These are phyloP conservation scores for Diadegma fenestrale DNA, from an alignment of 2,888 invertebrate species.

Conservation along the genomic window DNA sequence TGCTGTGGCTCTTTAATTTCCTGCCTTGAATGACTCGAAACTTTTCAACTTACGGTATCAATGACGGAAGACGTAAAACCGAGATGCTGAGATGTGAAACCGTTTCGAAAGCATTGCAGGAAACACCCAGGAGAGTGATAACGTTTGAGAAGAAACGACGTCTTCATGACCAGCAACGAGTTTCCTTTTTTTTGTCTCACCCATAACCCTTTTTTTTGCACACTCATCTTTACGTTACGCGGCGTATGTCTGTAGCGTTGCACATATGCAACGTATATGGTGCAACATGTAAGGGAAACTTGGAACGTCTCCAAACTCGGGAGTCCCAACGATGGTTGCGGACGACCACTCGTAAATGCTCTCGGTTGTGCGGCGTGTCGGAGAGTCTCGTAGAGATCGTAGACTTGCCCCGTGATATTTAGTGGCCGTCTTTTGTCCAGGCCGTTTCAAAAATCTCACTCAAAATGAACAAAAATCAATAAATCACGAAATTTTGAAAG, in stretches of 20 bases:
- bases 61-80: constrained; percentile 56
- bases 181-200: not conserved
- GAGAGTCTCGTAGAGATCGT: constrained; percentile 3
- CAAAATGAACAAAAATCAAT: not conserved
- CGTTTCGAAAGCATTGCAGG: constrained; percentile 14
- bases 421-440: constrained; percentile 68
- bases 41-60: constrained; percentile 59
- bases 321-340: constrained; percentile 63
- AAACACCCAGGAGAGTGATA: constrained; percentile 48
- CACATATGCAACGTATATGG: constrained; percentile 40
- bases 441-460: not conserved
- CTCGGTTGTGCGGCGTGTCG: constrained; percentile 56
- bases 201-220: constrained; percentile 29
- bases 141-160: constrained; percentile 56
- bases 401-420: constrained; percentile 71
- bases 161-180: constrained; percentile 56
- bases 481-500: not conserved
- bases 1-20: constrained; percentile 19
- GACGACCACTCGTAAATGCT: constrained; percentile 76
- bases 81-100: constrained; percentile 32
- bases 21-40: constrained; percentile 32
- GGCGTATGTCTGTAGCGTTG: constrained; percentile 17
- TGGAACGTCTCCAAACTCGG: constrained; percentile 78
- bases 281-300: constrained; percentile 67
- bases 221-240: not conserved